Conservation (phyloP, 1,140 invertebrate genomes). For the Scaptomyza pallida region DNA sequence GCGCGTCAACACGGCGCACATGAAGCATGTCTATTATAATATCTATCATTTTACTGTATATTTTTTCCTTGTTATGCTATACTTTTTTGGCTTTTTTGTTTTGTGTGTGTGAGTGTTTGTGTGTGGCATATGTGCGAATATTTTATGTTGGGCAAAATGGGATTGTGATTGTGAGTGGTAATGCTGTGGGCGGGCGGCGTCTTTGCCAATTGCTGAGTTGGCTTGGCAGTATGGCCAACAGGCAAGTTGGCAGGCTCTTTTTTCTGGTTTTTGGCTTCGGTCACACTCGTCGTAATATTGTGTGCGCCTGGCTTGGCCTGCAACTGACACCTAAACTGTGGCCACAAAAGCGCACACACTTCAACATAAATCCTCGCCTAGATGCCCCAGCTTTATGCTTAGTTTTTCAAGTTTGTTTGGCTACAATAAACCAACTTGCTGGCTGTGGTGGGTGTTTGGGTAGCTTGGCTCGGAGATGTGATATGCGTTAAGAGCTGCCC, state of each 20-base stretch:
- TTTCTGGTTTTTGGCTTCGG: constrained; percentile 21
- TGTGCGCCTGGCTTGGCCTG: constrained; percentile 16
- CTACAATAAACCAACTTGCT: constrained; percentile 7
- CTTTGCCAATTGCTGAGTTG: constrained; percentile 36
- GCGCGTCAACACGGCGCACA: constrained; percentile 41
- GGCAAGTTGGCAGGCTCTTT: constrained; percentile 14
- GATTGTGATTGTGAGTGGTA: constrained; percentile 25
- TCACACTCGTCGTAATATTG: constrained; percentile 15
- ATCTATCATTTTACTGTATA: constrained; percentile 24
- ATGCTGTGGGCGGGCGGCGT: constrained; percentile 43
- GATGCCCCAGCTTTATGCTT: constrained; percentile 14
- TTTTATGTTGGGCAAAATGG: constrained; percentile 3
- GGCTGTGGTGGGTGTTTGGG: background rate
- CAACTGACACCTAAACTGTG: constrained; percentile 46
- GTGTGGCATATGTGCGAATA: constrained; percentile 4
- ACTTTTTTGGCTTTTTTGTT: background rate
- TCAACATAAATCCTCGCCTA: constrained; percentile 29
- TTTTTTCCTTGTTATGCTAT: background rate
- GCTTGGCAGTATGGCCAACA: constrained; percentile 20
- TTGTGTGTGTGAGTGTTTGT: too few species aligned
- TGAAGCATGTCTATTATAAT: constrained; percentile 50
- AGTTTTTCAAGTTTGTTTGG: constrained; percentile 35
- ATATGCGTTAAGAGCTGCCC: constrained; percentile 9
- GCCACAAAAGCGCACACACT: constrained; percentile 34
- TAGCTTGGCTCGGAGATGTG: constrained; percentile 1